Percentiles rank a stretch among this genome's conserved stretches.
Evolutionary conservation across 2,113 vertebrate species (phyloP).

Genomic region (Channa maculata): DNA sequence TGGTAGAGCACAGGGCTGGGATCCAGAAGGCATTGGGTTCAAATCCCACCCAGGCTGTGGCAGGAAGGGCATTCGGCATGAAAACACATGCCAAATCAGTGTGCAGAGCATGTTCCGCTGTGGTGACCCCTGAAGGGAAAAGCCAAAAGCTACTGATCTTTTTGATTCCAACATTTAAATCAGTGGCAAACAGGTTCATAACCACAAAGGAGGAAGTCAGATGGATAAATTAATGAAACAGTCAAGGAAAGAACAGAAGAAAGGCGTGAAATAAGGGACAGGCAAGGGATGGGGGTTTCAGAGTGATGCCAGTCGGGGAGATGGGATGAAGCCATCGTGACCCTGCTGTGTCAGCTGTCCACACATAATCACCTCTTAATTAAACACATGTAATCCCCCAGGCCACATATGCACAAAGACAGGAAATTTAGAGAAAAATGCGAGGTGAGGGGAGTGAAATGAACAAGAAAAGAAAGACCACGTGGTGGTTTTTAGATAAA

Average conservation of each 20-base stretch:
- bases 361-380: slow-evolving; percentile 74
- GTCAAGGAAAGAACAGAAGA: neutral
- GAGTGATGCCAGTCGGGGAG: slow-evolving; percentile 31
- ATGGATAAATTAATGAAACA: neutral
- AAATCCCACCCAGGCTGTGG: too few relatives aligned
- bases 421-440: neutral
- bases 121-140: too few relatives aligned
- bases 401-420: slow-evolving; percentile 31
- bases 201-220: neutral
- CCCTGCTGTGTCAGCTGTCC: slow-evolving; percentile 61
- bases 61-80: too few relatives aligned
- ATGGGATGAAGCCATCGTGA: slow-evolving; percentile 53
- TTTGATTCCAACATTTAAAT: neutral
- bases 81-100: too few relatives aligned
- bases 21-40: too few relatives aligned
- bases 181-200: neutral
- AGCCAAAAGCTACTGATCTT: too few relatives aligned
- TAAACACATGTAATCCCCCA: slow-evolving; percentile 72
- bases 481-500: too few relatives aligned
- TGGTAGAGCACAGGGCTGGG: too few relatives aligned
- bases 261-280: slow-evolving; percentile 11
- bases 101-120: too few relatives aligned
- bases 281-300: slow-evolving; percentile 15
- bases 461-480: neutral
- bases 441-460: neutral